Base-by-base conservation (phyloP, 2,888 invertebrate species). In the Lomographa bimaculata region DNA sequence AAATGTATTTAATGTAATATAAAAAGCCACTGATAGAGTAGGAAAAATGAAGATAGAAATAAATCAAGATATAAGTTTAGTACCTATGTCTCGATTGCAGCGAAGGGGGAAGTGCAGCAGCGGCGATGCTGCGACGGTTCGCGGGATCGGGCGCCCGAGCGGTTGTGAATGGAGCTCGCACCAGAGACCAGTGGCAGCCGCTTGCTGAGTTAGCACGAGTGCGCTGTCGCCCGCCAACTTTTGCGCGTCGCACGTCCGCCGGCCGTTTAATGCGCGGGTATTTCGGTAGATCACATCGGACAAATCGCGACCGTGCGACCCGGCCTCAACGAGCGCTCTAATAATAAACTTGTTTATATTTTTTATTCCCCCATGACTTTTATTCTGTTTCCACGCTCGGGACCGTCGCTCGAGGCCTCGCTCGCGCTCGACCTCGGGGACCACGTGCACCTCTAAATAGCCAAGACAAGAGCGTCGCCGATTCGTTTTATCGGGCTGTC, bases 321-420 rank as follows among this genome's bases (percentile, higher is more conserved):
- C 84, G 77, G 86, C 71, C 75, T 78, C 79, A 73, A 79, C 80
- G 83, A 85, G 85, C 86, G 69, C 78, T 84, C 87, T 87, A 89
- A 81, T 86, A 77, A 85, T 89, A 89, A 83, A 78, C 84, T 82
- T 89, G 86, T 89, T 87, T 89, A 89, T 87, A 84, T 86, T 87
- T 86, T 85, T 82, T 81, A 77, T 77, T 76, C 71, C 66, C 70
- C 65, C 71, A 76, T 75, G 71, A 79, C 72, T 79, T 76, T 74
- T 70, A 71, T 72, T 78, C 70, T 57, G 64, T 73, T 69, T 70
- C 59, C 60, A 64, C 64, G 55, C 60, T 55, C 54, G 60, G 56
- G 42, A 42, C 39, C 32, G 39, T 5, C 28, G 34, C 24, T 14
- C 32, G 50, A 66, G 71, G 64, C 70, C 73, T 64, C 66, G 60